Evolutionary conservation across 2,113 vertebrate species (phyloP).

Genomic region (Melierax canorus): DNA sequence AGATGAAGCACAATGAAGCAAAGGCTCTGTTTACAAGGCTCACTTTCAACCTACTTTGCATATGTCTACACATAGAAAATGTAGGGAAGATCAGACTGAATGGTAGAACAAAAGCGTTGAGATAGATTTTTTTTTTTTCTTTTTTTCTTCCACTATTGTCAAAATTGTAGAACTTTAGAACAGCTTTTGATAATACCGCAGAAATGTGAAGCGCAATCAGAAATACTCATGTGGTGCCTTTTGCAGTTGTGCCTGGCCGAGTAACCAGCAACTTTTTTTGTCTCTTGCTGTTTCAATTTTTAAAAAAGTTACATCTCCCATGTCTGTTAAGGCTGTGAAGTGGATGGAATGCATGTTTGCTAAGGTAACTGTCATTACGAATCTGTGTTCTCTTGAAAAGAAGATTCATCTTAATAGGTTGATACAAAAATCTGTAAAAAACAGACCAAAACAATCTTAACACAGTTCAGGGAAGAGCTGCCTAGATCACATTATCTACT

Average conservation of each 20-base stretch:
- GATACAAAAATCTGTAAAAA: neutral
- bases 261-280: neutral
- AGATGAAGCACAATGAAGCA: neutral
- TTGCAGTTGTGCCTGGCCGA: neutral
- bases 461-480: neutral
- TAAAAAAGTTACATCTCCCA: neutral
- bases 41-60: neutral
- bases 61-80: neutral
- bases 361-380: neutral
- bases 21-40: neutral
- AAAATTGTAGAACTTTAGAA: neutral
- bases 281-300: neutral
- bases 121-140: neutral
- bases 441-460: accelerated
- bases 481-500: neutral
- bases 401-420: neutral
- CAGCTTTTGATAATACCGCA: neutral
- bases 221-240: neutral
- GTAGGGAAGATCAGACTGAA: neutral
- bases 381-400: neutral
- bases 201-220: neutral
- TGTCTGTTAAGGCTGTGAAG: neutral
- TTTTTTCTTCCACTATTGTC: neutral
- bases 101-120: neutral
- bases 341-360: neutral